Evolutionary conservation across 2,797 vertebrate genomes (phyloP).

Genomic region (Okamejei kenojei): DNA sequence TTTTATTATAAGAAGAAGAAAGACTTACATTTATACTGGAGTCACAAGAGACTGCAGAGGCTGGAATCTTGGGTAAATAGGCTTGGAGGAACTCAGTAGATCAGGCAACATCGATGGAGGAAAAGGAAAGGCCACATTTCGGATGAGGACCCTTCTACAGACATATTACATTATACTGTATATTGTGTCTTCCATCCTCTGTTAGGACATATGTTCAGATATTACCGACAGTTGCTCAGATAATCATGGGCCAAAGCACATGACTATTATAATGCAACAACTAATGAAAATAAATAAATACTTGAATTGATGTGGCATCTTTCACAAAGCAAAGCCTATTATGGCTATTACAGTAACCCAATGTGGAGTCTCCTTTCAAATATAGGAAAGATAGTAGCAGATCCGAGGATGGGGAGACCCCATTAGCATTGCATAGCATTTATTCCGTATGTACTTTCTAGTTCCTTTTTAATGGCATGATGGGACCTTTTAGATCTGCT

Average conservation of each 20-base stretch:
- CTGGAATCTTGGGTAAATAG: too few species aligned
- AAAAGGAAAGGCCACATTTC: too few species aligned
- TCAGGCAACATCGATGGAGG: too few species aligned
- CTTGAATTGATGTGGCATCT: background rate
- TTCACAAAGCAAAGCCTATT: background rate
- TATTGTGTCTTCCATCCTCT: too few species aligned
- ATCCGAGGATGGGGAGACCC: background rate
- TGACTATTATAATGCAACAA: background rate
- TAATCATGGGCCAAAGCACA: background rate
- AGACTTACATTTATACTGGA: too few species aligned
- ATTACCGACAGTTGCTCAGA: background rate
- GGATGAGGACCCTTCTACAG: too few species aligned
- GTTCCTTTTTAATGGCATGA: background rate
- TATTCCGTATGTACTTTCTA: background rate
- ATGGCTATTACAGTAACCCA: background rate
- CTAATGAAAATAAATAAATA: background rate
- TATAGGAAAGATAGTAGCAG: background rate
- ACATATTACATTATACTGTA: too few species aligned
- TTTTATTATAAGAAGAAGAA: too few species aligned
- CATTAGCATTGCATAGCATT: background rate
- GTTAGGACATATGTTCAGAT: background rate
- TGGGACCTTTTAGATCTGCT: background rate
- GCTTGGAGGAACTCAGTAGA: too few species aligned
- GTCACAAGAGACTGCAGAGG: too few species aligned
- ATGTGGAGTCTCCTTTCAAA: background rate